Percentiles rank a stretch among this genome's conserved stretches.
Conservation (phyloP, 2,113 vertebrate genomes). For the Elephas maximus region DNA sequence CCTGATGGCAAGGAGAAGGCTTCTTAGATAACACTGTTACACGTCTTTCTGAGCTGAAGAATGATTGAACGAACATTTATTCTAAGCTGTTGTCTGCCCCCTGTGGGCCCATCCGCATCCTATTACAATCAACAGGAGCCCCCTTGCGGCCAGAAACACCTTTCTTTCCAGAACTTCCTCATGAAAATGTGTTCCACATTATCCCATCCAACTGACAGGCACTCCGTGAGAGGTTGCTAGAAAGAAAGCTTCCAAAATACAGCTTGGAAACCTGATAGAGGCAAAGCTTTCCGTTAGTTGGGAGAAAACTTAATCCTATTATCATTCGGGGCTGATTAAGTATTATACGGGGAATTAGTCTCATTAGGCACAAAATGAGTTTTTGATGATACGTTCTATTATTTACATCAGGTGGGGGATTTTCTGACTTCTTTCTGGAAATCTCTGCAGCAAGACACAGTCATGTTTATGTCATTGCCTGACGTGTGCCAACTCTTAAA, state of each 20-base stretch:
- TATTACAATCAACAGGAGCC: slow-evolving; percentile 35
- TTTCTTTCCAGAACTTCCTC: background rate
- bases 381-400: background rate
- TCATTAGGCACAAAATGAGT: background rate
- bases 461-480: slow-evolving; percentile 82
- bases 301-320: background rate
- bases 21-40: background rate
- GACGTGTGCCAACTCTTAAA: slow-evolving; percentile 86
- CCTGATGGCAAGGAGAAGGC: background rate
- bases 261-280: background rate
- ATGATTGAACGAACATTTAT: background rate
- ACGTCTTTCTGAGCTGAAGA: background rate
- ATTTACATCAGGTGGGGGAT: slow-evolving; percentile 80
- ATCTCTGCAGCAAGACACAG: slow-evolving; percentile 83
- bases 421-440: slow-evolving; percentile 87
- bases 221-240: background rate
- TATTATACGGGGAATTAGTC: background rate
- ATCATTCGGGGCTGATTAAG: background rate
- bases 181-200: background rate
- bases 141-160: slow-evolving; percentile 62
- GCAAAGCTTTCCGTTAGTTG: background rate
- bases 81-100: background rate
- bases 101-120: background rate
- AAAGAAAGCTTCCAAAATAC: background rate
- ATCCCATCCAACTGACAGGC: background rate